Percentiles rank a stretch among this genome's conserved stretches.
Evolutionary conservation across 2,888 invertebrate species (phyloP).

Genomic region (Hylaea fasciaria): DNA sequence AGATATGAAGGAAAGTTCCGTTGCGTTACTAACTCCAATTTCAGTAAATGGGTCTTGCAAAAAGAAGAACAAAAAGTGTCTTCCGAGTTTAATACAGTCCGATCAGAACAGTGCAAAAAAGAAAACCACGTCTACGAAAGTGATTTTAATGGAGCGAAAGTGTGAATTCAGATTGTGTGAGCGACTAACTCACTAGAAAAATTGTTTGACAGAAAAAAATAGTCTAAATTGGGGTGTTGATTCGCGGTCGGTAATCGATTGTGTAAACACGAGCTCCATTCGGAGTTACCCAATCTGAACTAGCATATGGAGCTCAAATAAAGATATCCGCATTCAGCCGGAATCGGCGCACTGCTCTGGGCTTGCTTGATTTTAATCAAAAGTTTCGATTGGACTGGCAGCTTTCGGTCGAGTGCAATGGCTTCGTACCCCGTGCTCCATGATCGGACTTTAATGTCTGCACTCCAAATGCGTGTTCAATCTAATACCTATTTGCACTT

Average conservation of each 20-base stretch:
- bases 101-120: slow-evolving; percentile 1
- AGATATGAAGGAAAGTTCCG: slow-evolving; percentile 42
- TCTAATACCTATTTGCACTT: slow-evolving; percentile 76
- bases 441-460: slow-evolving; percentile 73
- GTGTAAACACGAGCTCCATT: slow-evolving; percentile 69
- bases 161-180: not conserved
- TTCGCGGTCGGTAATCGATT: slow-evolving; percentile 60
- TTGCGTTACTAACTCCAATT: slow-evolving; percentile 41
- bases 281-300: slow-evolving; percentile 67
- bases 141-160: not conserved
- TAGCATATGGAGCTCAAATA: slow-evolving; percentile 77
- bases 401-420: slow-evolving; percentile 67
- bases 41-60: slow-evolving; percentile 38
- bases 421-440: slow-evolving; percentile 58
- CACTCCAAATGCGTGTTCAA: slow-evolving; percentile 73
- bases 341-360: slow-evolving; percentile 66
- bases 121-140: not conserved
- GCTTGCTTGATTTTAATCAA: slow-evolving; percentile 85
- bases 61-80: slow-evolving; percentile 21
- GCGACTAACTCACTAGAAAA: slow-evolving; percentile 1
- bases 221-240: too few species aligned
- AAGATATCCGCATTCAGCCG: slow-evolving; percentile 74
- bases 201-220: not conserved
- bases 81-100: slow-evolving; percentile 3
- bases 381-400: slow-evolving; percentile 82